Percentiles rank a stretch among this genome's conserved stretches.
Evolutionary conservation across 2,888 invertebrate genomes (phyloP).

Genomic region (Stenotaenia linearis): DNA sequence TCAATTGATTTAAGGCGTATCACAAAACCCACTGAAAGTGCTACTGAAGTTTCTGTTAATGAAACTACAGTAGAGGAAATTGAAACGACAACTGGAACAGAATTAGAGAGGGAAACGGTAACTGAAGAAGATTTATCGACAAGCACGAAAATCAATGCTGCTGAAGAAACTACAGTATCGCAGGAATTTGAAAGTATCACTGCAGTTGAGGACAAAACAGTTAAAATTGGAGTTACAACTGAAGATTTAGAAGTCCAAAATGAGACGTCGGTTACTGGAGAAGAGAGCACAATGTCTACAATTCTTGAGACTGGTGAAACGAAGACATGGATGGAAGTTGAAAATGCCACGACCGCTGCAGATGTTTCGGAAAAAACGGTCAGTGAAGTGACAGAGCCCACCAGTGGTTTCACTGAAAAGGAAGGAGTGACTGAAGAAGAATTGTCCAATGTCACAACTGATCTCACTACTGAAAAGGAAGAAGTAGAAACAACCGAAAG

Average conservation of each 20-base stretch:
- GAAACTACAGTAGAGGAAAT: background rate
- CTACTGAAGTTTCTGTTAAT: background rate
- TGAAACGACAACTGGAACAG: background rate
- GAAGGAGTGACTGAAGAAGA: background rate
- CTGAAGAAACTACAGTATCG: background rate
- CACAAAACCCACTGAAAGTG: background rate
- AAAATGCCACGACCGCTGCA: too few relatives aligned
- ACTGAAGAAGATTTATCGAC: background rate
- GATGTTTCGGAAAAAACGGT: too few relatives aligned
- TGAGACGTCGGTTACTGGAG: too few relatives aligned
- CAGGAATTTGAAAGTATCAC: background rate
- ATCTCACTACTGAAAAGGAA: background rate
- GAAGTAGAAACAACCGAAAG: background rate
- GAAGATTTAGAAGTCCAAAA: too few relatives aligned
- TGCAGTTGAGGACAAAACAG: background rate
- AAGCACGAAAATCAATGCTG: background rate
- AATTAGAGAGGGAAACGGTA: background rate
- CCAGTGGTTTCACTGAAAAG: background rate
- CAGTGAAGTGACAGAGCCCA: too few relatives aligned
- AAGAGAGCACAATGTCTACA: too few relatives aligned
- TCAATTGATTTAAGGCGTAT: background rate
- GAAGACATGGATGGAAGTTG: too few relatives aligned
- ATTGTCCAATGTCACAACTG: too few relatives aligned
- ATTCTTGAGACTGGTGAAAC: too few relatives aligned
- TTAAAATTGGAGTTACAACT: too few relatives aligned